These are phyloP conservation scores for Neopelma chrysocephalum DNA, from an alignment of 2,797 vertebrate genomes.

Conservation along the genomic window DNA sequence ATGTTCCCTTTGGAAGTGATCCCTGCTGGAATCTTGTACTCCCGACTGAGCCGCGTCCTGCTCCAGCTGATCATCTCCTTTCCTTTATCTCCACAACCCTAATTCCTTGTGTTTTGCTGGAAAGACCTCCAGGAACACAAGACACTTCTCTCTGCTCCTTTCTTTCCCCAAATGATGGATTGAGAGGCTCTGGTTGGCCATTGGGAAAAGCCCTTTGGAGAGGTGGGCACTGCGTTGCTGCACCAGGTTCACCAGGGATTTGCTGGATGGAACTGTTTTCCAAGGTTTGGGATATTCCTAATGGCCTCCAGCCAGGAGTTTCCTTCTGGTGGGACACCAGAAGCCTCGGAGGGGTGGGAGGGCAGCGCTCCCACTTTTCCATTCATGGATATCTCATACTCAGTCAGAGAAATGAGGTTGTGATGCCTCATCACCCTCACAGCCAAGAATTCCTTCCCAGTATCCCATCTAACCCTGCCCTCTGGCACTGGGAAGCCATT, in stretches of 20 bases:
- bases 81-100: not conserved
- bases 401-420: not conserved
- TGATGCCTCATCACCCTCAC: not conserved
- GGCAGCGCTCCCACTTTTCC: not conserved
- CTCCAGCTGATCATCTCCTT: not conserved
- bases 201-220: not conserved
- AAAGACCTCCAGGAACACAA: not conserved
- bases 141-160: not conserved
- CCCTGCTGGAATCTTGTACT: not conserved
- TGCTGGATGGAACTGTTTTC: not conserved
- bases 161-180: not conserved
- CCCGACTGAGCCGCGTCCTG: fast-evolving
- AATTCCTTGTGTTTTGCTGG: not conserved
- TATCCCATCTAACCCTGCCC: fast-evolving
- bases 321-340: not conserved
- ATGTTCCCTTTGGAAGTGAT: not conserved
- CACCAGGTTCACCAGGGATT: not conserved
- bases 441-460: fast-evolving
- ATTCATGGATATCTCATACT: not conserved
- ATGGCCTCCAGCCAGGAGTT: not conserved
- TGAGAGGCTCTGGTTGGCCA: not conserved
- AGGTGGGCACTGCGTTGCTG: fast-evolving
- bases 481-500: not conserved
- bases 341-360: not conserved
- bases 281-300: not conserved